A percentile compares a stretch with the other conserved stretches of the same genome.
Evolutionary conservation across 1,140 invertebrate genomes (phyloP).

Genomic region (Eueides isabella): DNA sequence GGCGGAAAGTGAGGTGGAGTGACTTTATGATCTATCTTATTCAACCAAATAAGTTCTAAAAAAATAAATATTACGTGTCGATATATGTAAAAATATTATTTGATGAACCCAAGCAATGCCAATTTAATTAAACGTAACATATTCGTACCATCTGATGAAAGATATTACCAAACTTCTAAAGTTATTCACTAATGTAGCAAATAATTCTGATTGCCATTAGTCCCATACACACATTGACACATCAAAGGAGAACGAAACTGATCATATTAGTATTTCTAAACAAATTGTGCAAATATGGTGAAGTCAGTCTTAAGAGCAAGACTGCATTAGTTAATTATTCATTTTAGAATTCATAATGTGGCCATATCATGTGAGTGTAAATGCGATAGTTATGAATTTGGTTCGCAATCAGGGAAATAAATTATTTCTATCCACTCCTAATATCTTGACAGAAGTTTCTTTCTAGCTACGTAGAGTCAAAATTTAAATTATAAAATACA

Average conservation of each 20-base stretch:
- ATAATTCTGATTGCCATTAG: conserved; percentile 21
- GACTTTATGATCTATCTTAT: too few relatives aligned
- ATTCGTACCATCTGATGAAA: background rate
- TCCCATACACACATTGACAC: conserved; percentile 20
- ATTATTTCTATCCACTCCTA: too few relatives aligned
- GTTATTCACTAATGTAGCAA: conserved; percentile 12
- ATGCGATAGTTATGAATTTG: too few relatives aligned
- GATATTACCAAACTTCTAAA: conserved; percentile 10
- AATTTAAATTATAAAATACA: too few relatives aligned
- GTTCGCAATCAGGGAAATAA: too few relatives aligned
- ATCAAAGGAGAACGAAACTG: conserved; percentile 27
- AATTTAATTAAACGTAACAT: conserved; percentile 6
- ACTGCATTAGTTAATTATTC: conserved; percentile 30
- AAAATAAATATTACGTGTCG: background rate
- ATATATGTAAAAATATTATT: background rate
- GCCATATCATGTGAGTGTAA: too few relatives aligned
- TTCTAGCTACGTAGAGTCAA: too few relatives aligned
- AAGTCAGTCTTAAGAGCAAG: conserved; percentile 9
- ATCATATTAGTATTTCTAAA: conserved; percentile 30
- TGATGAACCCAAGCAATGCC: background rate
- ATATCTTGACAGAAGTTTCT: too few relatives aligned
- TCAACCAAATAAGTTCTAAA: too few relatives aligned
- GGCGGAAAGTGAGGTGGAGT: too few relatives aligned
- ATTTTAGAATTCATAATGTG: background rate
- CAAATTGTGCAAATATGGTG: conserved; percentile 22